These are phyloP conservation scores for Drosophila leonis DNA, from an alignment of 2,888 invertebrate species.

Conservation along the genomic window DNA sequence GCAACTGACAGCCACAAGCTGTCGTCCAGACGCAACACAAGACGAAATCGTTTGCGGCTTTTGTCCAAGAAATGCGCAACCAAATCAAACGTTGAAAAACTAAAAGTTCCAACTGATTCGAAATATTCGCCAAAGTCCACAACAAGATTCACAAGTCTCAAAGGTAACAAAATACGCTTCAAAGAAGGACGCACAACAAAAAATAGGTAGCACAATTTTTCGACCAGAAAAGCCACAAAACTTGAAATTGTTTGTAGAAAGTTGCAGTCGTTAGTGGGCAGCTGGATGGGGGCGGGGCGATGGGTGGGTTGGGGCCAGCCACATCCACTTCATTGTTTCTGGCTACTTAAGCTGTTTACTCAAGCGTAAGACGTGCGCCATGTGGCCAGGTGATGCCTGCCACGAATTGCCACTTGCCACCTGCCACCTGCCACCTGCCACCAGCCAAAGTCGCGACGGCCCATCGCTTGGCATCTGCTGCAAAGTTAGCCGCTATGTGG, in stretches of 20 bases:
- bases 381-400: constrained; percentile 45
- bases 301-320: background rate
- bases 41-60: constrained; percentile 68
- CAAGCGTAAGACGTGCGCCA: constrained; percentile 30
- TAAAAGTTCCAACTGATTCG: constrained; percentile 2
- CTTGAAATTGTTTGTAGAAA: constrained; percentile 33
- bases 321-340: constrained; percentile 21
- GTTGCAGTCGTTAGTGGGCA: constrained; percentile 18
- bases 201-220: constrained; percentile 16
- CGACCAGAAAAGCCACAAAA: constrained; percentile 25
- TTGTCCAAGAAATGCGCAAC: constrained; percentile 70
- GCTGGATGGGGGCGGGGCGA: background rate
- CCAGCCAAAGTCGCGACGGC: background rate
- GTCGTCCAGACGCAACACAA: constrained; percentile 35
- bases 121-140: constrained; percentile 9
- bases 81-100: constrained; percentile 55
- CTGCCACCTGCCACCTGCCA: too few species aligned
- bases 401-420: constrained; percentile 3
- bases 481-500: background rate
- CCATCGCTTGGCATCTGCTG: background rate
- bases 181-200: constrained; percentile 12
- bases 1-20: constrained; percentile 44
- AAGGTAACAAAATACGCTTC: constrained; percentile 22
- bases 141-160: constrained; percentile 15
- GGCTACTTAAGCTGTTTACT: constrained; percentile 43